Evolutionary conservation across 2,888 invertebrate species (phyloP).

Genomic region (Apomyelois bistriatella): DNA sequence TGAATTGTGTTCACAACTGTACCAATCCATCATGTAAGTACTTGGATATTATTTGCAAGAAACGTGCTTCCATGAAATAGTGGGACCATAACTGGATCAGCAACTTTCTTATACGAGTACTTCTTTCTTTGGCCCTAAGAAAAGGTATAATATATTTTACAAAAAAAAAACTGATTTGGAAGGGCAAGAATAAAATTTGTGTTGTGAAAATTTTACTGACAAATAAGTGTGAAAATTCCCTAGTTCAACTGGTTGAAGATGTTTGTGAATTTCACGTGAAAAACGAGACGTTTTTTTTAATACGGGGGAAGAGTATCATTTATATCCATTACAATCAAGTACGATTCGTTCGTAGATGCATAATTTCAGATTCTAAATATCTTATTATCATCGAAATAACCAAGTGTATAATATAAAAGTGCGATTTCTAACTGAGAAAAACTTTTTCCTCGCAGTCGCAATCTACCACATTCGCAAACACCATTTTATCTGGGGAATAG

Average conservation of each 20-base stretch:
- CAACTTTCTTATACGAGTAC: conserved; percentile 57
- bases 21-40: conserved; percentile 38
- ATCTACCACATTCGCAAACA: conserved; percentile 20
- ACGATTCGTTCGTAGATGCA: no score
- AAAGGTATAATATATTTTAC: no score
- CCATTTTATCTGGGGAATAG: conserved; percentile 25
- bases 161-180: no score
- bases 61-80: conserved; percentile 46
- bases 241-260: no score
- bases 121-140: conserved; percentile 16
- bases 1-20: conserved; percentile 30
- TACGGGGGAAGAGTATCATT: no score
- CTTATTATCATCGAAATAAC: not conserved
- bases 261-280: no score
- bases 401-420: conserved; percentile 13
- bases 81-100: conserved; percentile 34
- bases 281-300: no score
- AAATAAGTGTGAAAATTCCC: no score
- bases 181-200: no score
- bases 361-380: not conserved
- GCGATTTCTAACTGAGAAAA: conserved; percentile 16
- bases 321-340: no score
- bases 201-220: no score
- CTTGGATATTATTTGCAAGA: conserved; percentile 37
- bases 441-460: conserved; percentile 19